These are phyloP conservation scores for Hydropotes inermis DNA, from an alignment of 2,113 vertebrate genomes.

Conservation along the genomic window DNA sequence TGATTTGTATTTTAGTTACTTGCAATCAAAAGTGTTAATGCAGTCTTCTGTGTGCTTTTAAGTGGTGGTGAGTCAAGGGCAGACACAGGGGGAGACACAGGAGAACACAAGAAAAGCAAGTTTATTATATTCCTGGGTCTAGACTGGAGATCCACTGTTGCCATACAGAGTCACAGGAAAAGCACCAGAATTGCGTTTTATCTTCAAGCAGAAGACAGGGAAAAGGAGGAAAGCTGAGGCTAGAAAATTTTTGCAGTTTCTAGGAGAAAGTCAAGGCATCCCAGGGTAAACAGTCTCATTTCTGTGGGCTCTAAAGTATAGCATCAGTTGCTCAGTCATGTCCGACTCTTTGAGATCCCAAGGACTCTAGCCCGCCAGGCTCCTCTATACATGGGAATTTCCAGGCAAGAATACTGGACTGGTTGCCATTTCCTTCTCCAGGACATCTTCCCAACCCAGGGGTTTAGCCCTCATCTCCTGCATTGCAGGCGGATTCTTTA, in stretches of 20 bases:
- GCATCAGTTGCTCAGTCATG: background rate
- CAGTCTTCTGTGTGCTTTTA: background rate
- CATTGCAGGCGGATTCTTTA: background rate
- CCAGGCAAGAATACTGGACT: background rate
- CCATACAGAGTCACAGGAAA: background rate
- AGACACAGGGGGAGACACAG: background rate
- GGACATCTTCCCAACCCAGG: background rate
- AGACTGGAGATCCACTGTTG: background rate
- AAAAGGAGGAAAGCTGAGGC: background rate
- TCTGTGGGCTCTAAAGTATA: background rate
- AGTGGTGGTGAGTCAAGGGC: background rate
- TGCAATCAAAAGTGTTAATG: background rate
- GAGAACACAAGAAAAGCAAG: background rate
- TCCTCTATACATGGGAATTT: background rate
- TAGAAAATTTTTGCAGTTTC: background rate
- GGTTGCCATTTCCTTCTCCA: background rate
- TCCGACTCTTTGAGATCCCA: background rate
- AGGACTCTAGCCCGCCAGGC: background rate
- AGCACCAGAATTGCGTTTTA: background rate
- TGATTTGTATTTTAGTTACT: background rate
- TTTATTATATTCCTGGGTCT: background rate
- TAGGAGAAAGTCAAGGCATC: background rate
- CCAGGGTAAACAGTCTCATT: background rate
- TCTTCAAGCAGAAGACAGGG: background rate
- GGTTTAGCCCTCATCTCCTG: background rate